phyloP scores from a whole-genome alignment of 2,888 invertebrate genomes.

The Lycia hirtaria region DNA sequence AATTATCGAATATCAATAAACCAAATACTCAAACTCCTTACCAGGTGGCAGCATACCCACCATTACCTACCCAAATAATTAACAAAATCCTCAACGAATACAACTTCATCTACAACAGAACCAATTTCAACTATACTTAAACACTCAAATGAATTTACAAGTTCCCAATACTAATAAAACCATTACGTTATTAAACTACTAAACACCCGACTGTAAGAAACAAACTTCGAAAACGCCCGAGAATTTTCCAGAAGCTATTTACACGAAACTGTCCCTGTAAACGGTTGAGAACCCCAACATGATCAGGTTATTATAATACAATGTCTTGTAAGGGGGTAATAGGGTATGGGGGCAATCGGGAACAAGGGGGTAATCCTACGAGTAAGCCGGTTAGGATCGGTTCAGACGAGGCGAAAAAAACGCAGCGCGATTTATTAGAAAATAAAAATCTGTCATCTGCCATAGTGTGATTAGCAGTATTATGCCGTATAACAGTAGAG shows the following conservation, averaged over 20 bases:
- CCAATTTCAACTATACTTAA: no score
- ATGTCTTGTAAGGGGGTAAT: constrained; percentile 33
- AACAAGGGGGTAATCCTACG: neutral
- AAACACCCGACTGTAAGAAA: constrained; percentile 23
- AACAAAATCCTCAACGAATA: no score
- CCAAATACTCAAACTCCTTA: no score
- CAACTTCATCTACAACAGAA: no score
- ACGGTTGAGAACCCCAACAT: constrained; percentile 44
- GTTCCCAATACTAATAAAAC: neutral
- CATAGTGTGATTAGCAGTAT: no score
- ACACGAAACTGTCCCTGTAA: constrained; percentile 49
- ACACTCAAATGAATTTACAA: neutral
- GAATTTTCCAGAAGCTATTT: constrained; percentile 58
- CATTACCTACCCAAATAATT: no score
- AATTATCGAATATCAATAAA: no score
- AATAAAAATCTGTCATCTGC: no score
- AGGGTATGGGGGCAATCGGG: constrained; percentile 6
- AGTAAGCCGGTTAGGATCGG: neutral
- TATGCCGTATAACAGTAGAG: no score
- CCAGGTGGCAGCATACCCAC: no score
- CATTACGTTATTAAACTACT: neutral
- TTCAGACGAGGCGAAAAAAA: neutral
- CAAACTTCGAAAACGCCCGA: constrained; percentile 54
- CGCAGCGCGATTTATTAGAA: neutral
- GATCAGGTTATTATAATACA: constrained; percentile 46